Evolutionary conservation across 2,113 vertebrate species (phyloP).

Genomic region (Blennius ocellaris): DNA sequence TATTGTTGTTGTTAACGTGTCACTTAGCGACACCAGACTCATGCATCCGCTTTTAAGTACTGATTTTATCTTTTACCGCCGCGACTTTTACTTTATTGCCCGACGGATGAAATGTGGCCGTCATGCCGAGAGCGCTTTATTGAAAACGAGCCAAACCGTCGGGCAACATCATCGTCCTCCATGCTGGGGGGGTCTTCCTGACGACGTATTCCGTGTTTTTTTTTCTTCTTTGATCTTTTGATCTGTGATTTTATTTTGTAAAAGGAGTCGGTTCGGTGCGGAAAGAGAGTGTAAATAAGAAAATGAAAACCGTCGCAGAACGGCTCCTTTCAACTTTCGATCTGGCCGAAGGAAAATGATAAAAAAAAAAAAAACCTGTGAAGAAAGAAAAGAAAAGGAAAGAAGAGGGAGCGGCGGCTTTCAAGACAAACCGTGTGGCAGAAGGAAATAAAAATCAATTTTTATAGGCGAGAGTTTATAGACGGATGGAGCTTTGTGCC

Average conservation of each 20-base stretch:
- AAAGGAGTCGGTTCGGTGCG: no score
- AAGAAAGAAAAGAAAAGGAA: slow-evolving; percentile 33
- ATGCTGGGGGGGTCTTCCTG: no score
- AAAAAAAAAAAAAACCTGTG: slow-evolving; percentile 14
- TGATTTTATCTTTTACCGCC: slow-evolving; percentile 9
- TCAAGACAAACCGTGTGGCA: slow-evolving; percentile 25
- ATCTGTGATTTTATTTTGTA: no score
- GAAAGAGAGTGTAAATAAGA: background rate
- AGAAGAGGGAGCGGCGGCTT: slow-evolving; percentile 1
- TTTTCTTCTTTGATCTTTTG: no score
- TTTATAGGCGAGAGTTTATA: slow-evolving; percentile 45
- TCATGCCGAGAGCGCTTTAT: slow-evolving; percentile 20
- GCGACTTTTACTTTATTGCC: slow-evolving; percentile 19
- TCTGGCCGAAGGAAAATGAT: slow-evolving; percentile 13
- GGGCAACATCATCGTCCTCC: slow-evolving; percentile 27
- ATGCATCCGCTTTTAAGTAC: background rate
- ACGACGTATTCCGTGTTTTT: no score
- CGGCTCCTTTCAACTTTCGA: slow-evolving; percentile 11
- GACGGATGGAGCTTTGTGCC: slow-evolving; percentile 44
- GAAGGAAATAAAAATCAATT: slow-evolving; percentile 44
- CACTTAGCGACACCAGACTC: background rate
- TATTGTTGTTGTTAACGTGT: background rate
- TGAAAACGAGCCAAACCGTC: slow-evolving; percentile 5
- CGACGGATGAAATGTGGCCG: slow-evolving; percentile 2
- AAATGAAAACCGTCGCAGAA: slow-evolving; percentile 25